Percentiles rank a stretch among this genome's conserved stretches.
phyloP scores from a whole-genome alignment of 2,888 invertebrate species.

The Aphidoletes aphidimyza region DNA sequence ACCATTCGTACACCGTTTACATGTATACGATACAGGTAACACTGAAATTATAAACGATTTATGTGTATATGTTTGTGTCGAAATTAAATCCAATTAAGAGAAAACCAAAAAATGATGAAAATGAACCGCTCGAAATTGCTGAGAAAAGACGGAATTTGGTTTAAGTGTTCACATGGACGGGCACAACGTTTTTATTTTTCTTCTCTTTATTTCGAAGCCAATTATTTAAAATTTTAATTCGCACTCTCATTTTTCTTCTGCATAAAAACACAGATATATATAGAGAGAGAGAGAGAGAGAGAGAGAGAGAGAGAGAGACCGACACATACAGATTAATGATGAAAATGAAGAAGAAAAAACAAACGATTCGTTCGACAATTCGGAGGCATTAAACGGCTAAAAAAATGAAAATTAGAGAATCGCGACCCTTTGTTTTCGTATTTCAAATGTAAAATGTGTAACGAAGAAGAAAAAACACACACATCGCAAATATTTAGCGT shows the following conservation, averaged over 20 bases:
- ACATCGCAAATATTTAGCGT: not conserved
- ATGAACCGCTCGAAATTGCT: not conserved
- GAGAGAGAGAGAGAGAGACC: too few species aligned
- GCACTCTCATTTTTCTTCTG: not conserved
- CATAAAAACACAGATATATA: not conserved
- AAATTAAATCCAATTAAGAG: slow-evolving; percentile 39
- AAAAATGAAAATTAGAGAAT: not conserved
- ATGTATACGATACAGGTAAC: not conserved
- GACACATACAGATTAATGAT: not conserved
- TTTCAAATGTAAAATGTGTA: not conserved
- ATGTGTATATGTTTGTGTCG: not conserved
- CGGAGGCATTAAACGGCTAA: not conserved
- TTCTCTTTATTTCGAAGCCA: not conserved
- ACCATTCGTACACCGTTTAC: not conserved
- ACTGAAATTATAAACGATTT: not conserved
- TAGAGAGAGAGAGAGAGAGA: too few species aligned
- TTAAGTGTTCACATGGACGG: not conserved
- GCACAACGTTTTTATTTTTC: not conserved
- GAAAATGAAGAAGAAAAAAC: not conserved
- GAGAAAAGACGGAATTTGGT: not conserved
- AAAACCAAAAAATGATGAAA: slow-evolving; percentile 10
- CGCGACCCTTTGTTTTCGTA: not conserved
- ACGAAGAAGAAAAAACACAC: not conserved
- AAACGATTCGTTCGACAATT: not conserved
- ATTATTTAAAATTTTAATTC: not conserved